A percentile compares a stretch with the other conserved stretches of the same genome.
Conservation (phyloP, 2,113 vertebrate species). For the Centropus bengalensis region DNA sequence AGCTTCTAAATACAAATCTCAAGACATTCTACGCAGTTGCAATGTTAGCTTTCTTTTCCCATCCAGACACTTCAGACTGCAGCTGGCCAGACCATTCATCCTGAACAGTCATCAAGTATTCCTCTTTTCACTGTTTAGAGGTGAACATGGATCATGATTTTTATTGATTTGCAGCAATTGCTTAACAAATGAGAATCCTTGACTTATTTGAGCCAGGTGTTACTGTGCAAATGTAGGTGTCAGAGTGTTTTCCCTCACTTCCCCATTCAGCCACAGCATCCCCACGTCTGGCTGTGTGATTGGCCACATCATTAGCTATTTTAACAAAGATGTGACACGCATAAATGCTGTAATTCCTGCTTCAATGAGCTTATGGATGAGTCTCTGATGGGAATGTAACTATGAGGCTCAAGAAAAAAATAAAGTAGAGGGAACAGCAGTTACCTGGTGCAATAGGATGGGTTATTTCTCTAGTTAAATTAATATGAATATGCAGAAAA, state of each 20-base stretch:
- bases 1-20: not conserved
- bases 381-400: not conserved
- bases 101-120: not conserved
- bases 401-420: not conserved
- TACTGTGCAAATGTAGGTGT: not conserved
- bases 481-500: not conserved
- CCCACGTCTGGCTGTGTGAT: accelerated
- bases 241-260: not conserved
- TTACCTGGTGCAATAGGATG: not conserved
- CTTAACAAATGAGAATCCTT: not conserved
- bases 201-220: not conserved
- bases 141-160: not conserved
- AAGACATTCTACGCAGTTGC: not conserved
- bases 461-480: not conserved
- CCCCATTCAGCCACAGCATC: not conserved
- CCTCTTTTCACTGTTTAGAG: not conserved
- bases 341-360: not conserved
- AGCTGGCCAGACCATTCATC: not conserved
- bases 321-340: not conserved
- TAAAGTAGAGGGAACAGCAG: not conserved
- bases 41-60: not conserved
- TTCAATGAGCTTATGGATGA: not conserved
- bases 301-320: not conserved
- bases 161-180: not conserved
- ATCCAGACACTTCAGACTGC: not conserved